A percentile compares a stretch with the other conserved stretches of the same genome.
Conservation (phyloP, 2,797 vertebrate genomes). For the Coracias cyanogaster region DNA sequence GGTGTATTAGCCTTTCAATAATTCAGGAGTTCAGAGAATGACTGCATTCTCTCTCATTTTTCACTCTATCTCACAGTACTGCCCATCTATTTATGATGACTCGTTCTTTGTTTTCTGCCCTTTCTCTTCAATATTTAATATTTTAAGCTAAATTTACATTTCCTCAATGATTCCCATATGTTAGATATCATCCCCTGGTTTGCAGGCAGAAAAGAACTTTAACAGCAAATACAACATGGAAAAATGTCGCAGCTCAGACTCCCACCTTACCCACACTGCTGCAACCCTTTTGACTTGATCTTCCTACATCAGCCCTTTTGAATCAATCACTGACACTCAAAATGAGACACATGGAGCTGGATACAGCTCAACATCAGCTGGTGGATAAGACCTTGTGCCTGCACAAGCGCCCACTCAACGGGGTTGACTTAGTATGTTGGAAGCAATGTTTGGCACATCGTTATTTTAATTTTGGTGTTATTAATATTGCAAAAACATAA, state of each 20-base stretch:
- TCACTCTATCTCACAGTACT: slow-evolving; percentile 46
- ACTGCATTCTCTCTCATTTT: slow-evolving; percentile 57
- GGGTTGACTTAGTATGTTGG: accelerated
- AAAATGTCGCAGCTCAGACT: background rate
- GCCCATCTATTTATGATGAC: slow-evolving; percentile 58
- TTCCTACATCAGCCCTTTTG: background rate
- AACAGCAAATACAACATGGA: background rate
- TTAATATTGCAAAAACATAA: background rate
- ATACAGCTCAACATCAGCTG: background rate
- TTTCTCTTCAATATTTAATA: slow-evolving; percentile 64
- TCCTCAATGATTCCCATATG: slow-evolving; percentile 29
- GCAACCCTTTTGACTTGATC: background rate
- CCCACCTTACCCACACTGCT: background rate
- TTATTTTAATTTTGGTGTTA: background rate
- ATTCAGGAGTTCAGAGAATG: slow-evolving; percentile 37
- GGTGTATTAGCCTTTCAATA: slow-evolving; percentile 67
- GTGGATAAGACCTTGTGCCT: background rate
- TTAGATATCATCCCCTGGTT: background rate
- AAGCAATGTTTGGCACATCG: background rate
- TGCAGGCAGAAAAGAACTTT: background rate
- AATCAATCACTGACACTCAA: background rate
- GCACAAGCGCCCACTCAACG: background rate
- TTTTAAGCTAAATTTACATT: slow-evolving; percentile 67
- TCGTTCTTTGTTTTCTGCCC: slow-evolving; percentile 44
- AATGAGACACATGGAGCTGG: background rate